Percentiles rank a stretch among this genome's conserved stretches.
Conservation (phyloP, 2,888 invertebrate species). For the Caenorhabditis drosophilae region DNA sequence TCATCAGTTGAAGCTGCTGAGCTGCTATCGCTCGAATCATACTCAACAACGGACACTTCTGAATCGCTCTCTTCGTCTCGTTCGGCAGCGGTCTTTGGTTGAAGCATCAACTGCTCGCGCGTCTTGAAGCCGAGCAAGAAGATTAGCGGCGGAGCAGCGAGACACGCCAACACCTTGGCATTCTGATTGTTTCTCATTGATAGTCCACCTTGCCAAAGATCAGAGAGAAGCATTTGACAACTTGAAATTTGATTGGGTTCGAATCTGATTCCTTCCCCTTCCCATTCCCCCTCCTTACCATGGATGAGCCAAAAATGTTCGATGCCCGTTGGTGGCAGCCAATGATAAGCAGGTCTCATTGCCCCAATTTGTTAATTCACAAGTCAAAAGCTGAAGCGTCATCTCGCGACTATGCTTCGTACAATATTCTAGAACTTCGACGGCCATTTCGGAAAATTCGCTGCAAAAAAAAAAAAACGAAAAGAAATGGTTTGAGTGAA, state of each 20-base stretch:
- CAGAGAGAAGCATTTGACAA: constrained; percentile 93
- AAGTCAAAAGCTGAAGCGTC: constrained; percentile 90
- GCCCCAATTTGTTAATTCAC: constrained; percentile 95
- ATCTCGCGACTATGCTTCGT: constrained; percentile 88
- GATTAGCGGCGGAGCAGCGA: constrained; percentile 85
- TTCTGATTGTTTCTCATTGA: constrained; percentile 78
- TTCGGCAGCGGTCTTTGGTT: constrained; percentile 76
- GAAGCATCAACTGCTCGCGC: constrained; percentile 92
- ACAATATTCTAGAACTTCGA: constrained; percentile 92
- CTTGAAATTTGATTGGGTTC: constrained; percentile 48
- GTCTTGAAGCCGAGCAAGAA: constrained; percentile 93
- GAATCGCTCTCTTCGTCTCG: constrained; percentile 46
- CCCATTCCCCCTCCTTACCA: constrained; percentile 61
- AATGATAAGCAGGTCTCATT: constrained; percentile 95
- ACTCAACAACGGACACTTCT: constrained; percentile 24
- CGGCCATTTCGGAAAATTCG: constrained; percentile 74
- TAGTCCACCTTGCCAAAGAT: constrained; percentile 98
- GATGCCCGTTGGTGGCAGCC: constrained; percentile 91
- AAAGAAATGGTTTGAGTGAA: background rate
- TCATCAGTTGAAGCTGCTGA: constrained; percentile 13
- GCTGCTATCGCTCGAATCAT: constrained; percentile 3
- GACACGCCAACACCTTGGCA: constrained; percentile 75
- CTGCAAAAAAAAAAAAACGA: constrained; percentile 29
- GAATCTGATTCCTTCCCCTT: too few relatives aligned
- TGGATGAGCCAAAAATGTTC: constrained; percentile 72